Percentiles rank a stretch among this genome's conserved stretches.
Evolutionary conservation across 2,888 invertebrate species (phyloP).

Genomic region (Gymnoscelis rufifasciata): DNA sequence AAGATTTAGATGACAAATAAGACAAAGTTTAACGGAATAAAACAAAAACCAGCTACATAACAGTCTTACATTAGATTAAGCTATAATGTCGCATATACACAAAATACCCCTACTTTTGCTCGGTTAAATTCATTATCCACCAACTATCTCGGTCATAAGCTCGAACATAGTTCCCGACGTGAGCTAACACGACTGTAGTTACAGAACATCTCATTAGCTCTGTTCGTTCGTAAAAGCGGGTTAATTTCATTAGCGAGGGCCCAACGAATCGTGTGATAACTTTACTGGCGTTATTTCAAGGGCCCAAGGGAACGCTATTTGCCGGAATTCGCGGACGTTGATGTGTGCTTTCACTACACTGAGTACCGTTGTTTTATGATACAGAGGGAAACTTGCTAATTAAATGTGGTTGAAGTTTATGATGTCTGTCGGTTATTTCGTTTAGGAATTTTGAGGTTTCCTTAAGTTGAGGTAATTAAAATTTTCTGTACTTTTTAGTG

Average conservation of each 20-base stretch:
- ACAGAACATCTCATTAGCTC: constrained; percentile 66
- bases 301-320: constrained; percentile 59
- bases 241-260: constrained; percentile 76
- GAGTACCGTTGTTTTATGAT: constrained; percentile 31
- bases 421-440: background rate
- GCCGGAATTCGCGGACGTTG: constrained; percentile 44
- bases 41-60: no score
- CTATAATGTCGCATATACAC: no score
- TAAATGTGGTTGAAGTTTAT: background rate
- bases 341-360: constrained; percentile 38
- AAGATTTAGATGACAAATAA: no score
- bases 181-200: constrained; percentile 58
- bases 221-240: constrained; percentile 64
- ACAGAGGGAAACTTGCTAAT: constrained; percentile 12
- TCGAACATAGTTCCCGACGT: constrained; percentile 10
- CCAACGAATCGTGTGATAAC: constrained; percentile 78
- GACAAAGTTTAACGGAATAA: no score
- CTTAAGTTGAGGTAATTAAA: no score
- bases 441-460: background rate
- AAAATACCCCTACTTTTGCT: no score
- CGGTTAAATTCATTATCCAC: background rate
- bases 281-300: constrained; percentile 70
- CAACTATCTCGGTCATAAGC: constrained; percentile 5
- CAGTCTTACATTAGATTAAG: no score
- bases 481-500: no score